These are phyloP conservation scores for Atherix ibis DNA, from an alignment of 2,888 invertebrate species.

Conservation along the genomic window DNA sequence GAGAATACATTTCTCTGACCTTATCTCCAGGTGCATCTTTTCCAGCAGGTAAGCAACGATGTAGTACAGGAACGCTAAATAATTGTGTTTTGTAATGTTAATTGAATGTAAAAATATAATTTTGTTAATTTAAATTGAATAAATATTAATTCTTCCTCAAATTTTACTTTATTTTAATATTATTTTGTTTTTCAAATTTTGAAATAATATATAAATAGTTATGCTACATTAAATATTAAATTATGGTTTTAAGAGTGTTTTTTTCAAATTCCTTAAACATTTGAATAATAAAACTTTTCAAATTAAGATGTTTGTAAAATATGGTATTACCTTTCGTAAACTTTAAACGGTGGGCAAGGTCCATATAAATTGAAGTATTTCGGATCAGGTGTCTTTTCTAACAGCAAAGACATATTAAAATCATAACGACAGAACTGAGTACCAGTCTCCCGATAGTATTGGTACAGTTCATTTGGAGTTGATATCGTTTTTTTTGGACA, in stretches of 20 bases:
- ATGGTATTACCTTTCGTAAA: slow-evolving; percentile 52
- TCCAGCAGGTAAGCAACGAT: slow-evolving; percentile 72
- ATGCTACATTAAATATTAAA: too few relatives aligned
- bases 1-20: slow-evolving; percentile 56
- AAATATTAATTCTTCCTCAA: too few relatives aligned
- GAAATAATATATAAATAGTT: too few relatives aligned
- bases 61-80: slow-evolving; percentile 59
- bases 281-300: too few relatives aligned
- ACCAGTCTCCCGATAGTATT: slow-evolving; percentile 55
- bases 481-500: slow-evolving; percentile 59
- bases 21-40: slow-evolving; percentile 47
- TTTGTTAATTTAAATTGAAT: background rate
- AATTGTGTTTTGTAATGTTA: too few relatives aligned
- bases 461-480: slow-evolving; percentile 48
- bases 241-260: too few relatives aligned
- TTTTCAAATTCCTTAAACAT: too few relatives aligned
- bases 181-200: too few relatives aligned
- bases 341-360: slow-evolving; percentile 65
- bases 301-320: too few relatives aligned
- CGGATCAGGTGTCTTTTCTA: slow-evolving; percentile 27
- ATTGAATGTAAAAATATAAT: background rate
- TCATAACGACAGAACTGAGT: slow-evolving; percentile 65
- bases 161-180: too few relatives aligned
- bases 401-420: slow-evolving; percentile 40
- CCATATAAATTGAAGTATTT: slow-evolving; percentile 38